Evolutionary conservation across 2,113 vertebrate species (phyloP).

Genomic region (Cynocephalus volans): DNA sequence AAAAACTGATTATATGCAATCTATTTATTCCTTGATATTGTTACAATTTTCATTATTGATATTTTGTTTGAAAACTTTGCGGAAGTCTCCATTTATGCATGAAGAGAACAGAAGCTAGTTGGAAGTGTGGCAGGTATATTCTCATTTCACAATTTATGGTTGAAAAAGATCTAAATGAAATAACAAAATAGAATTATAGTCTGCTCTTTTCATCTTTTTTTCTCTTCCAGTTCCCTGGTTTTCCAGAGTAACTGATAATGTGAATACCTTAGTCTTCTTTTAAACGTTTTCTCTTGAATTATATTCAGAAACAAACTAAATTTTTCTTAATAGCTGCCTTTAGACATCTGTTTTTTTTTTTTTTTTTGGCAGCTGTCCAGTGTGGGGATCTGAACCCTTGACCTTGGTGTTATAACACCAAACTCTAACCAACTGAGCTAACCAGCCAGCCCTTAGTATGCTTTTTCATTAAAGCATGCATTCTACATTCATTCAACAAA

Average conservation of each 20-base stretch:
- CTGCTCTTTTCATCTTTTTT: background rate
- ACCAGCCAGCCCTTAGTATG: background rate
- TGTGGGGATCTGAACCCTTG: too few species aligned
- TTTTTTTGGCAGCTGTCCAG: too few species aligned
- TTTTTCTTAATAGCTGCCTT: background rate
- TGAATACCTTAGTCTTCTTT: background rate
- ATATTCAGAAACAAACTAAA: background rate
- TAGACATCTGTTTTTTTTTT: background rate
- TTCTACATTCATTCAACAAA: background rate
- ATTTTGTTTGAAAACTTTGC: background rate
- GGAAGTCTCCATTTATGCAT: background rate
- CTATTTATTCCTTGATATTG: background rate
- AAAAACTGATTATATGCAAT: background rate
- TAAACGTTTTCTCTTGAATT: constrained; percentile 51
- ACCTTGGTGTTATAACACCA: too few species aligned
- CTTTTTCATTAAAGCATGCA: background rate
- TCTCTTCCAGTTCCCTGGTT: background rate
- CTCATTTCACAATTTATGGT: background rate
- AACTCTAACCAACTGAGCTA: too few species aligned
- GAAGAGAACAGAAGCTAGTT: background rate
- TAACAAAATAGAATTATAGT: background rate
- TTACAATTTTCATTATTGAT: background rate
- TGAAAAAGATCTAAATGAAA: background rate
- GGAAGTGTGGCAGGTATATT: background rate
- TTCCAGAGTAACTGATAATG: background rate